Conservation (phyloP, 2,888 invertebrate species). For the Baccha elongata region DNA sequence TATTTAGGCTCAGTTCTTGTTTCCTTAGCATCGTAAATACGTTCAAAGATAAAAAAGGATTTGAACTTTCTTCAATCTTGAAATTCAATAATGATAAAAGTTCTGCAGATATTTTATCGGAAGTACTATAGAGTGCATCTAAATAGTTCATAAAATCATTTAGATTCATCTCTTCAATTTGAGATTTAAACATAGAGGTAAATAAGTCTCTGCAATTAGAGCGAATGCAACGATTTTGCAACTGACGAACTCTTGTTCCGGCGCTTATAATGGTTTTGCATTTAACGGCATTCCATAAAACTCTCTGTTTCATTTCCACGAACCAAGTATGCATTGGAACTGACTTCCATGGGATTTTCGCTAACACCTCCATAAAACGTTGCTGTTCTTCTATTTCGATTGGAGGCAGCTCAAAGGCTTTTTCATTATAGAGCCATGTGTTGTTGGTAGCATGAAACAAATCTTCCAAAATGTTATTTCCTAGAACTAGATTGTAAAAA, state of each 20-base stretch:
- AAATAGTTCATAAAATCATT: conserved; percentile 77
- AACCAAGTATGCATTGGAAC: conserved; percentile 79
- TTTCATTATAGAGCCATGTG: conserved; percentile 77
- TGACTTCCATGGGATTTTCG: conserved; percentile 77
- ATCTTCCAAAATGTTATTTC: conserved; percentile 71
- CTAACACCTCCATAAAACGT: conserved; percentile 62
- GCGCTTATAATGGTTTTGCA: conserved; percentile 74
- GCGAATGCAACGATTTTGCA: conserved; percentile 77
- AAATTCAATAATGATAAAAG: not conserved
- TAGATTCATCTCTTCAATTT: conserved; percentile 74
- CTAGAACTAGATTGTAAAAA: conserved; percentile 73
- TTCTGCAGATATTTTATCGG: conserved; percentile 68
- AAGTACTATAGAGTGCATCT: conserved; percentile 76
- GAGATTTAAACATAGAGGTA: conserved; percentile 66
- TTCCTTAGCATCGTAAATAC: conserved; percentile 16
- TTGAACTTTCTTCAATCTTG: conserved; percentile 26
- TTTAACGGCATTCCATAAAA: conserved; percentile 33
- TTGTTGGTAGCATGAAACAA: conserved; percentile 78
- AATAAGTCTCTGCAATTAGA: conserved; percentile 62
- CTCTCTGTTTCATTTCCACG: conserved; percentile 24
- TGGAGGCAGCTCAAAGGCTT: conserved; percentile 7
- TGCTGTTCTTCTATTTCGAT: conserved; percentile 73
- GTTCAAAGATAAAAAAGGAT: conserved; percentile 21
- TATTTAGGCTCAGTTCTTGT: not conserved
- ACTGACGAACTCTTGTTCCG: conserved; percentile 75